Evolutionary conservation across 2,113 vertebrate genomes (phyloP).

Genomic region (Burhinus bistriatus): DNA sequence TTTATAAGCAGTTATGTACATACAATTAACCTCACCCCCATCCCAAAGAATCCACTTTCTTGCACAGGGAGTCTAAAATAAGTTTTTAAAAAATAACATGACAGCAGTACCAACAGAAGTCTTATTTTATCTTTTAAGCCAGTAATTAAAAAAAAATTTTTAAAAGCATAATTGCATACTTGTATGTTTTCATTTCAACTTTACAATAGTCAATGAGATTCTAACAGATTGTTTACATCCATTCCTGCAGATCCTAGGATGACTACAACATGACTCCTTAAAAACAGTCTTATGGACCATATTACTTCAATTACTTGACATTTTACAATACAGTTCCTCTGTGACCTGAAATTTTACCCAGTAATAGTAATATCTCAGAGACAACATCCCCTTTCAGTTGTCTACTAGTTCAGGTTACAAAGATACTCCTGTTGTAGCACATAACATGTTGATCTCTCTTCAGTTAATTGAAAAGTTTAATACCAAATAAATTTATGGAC

Average conservation of each 20-base stretch:
- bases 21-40: neutral
- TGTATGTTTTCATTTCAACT: neutral
- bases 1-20: neutral
- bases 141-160: neutral
- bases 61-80: neutral
- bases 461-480: neutral
- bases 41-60: neutral
- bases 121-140: neutral
- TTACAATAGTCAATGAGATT: neutral
- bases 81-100: neutral
- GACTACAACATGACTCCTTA: neutral
- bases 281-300: neutral
- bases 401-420: constrained; percentile 62
- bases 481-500: neutral
- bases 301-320: neutral
- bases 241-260: neutral
- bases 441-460: neutral
- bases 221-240: neutral
- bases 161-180: neutral
- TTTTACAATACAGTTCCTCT: constrained; percentile 15
- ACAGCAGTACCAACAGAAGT: neutral
- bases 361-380: neutral
- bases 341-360: constrained; percentile 72
- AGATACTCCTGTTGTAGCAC: constrained; percentile 6
- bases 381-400: constrained; percentile 14